Evolutionary conservation across 1,140 invertebrate genomes (phyloP).

Genomic region (Pissodes strobi): DNA sequence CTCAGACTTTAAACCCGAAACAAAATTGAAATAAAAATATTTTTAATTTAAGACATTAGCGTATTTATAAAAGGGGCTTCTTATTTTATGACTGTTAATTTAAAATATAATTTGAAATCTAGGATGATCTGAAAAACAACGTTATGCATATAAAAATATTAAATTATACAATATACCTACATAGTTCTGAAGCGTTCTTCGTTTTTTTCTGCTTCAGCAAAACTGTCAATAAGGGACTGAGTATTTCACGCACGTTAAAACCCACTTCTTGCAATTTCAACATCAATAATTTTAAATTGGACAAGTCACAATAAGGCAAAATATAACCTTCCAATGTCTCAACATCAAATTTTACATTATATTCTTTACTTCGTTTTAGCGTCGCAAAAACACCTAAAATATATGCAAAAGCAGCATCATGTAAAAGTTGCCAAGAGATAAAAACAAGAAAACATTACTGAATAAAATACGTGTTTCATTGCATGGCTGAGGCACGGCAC

Average conservation of each 20-base stretch:
- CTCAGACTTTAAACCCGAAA: background rate
- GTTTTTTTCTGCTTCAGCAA: constrained; percentile 58
- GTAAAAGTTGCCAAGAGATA: too few relatives aligned
- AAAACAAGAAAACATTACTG: too few relatives aligned
- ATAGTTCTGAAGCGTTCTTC: constrained; percentile 56
- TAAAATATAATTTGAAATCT: background rate
- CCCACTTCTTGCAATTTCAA: constrained; percentile 58
- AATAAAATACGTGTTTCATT: too few relatives aligned
- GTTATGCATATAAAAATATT: too few relatives aligned
- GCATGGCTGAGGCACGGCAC: too few relatives aligned
- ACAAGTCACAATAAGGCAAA: constrained; percentile 59
- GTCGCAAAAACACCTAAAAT: constrained; percentile 59
- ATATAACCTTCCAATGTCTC: constrained; percentile 61
- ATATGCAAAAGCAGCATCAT: constrained; percentile 21
- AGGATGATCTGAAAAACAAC: too few relatives aligned
- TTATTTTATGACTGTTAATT: background rate
- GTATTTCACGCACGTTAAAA: constrained; percentile 50
- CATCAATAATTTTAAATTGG: constrained; percentile 56
- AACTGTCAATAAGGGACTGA: constrained; percentile 59
- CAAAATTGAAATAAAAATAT: background rate
- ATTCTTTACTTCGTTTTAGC: constrained; percentile 57
- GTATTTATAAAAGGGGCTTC: background rate
- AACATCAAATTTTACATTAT: constrained; percentile 59
- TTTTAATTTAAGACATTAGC: background rate
- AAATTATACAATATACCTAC: constrained; percentile 48